Evolutionary conservation across 2,888 invertebrate species (phyloP).

Genomic region (Melanostoma scalare): DNA sequence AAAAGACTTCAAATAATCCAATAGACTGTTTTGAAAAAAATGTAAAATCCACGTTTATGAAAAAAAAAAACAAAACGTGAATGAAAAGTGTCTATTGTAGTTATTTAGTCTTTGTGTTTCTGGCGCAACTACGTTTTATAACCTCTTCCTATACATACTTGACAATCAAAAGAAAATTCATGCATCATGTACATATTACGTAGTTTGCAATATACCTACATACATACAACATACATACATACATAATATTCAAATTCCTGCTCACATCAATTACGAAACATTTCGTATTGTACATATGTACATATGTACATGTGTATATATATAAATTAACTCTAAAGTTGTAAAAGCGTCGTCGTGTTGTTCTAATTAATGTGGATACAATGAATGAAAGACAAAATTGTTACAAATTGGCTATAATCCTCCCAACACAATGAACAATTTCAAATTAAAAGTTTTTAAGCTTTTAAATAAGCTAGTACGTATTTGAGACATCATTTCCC

Average conservation of each 20-base stretch:
- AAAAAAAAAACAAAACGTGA: no score
- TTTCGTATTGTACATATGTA: slow-evolving; percentile 1
- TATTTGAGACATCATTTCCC: no score
- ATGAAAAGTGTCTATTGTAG: not conserved
- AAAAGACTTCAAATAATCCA: no score
- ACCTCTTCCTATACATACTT: not conserved
- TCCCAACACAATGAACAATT: no score
- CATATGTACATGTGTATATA: no score
- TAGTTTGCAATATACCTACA: slow-evolving; percentile 3
- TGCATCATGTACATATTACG: slow-evolving; percentile 26
- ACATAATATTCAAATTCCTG: slow-evolving; percentile 4
- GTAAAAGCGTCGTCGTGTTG: slow-evolving; percentile 3
- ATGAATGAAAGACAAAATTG: not conserved
- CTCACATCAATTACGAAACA: slow-evolving; percentile 27
- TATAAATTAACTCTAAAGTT: slow-evolving; percentile 33
- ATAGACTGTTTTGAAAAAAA: no score
- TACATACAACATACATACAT: not conserved
- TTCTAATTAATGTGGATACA: slow-evolving; percentile 1
- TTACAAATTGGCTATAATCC: no score
- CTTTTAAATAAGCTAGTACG: no score
- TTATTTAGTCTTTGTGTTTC: not conserved
- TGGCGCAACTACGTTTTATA: slow-evolving; percentile 6
- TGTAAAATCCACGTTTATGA: no score
- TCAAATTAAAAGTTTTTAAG: no score
- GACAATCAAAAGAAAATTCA: slow-evolving; percentile 44